Percentiles rank a stretch among this genome's conserved stretches.
These are phyloP conservation scores for Hippoglossus hippoglossus DNA, from an alignment of 2,797 vertebrate species.

Conservation along the genomic window DNA sequence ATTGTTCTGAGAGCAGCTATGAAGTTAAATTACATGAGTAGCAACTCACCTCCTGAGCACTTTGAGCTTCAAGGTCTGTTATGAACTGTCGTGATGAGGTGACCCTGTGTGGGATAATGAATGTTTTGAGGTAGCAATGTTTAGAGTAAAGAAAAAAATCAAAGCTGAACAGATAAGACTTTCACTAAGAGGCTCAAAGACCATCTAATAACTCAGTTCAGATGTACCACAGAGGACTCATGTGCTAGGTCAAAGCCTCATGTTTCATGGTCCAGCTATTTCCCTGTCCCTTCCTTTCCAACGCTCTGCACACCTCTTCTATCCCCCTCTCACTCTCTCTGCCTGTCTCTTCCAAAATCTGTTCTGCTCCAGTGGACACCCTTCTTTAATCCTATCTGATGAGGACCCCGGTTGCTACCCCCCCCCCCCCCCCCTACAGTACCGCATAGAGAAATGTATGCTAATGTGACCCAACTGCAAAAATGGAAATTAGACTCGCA, in stretches of 20 bases:
- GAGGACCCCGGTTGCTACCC: slow-evolving; percentile 57
- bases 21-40: slow-evolving; percentile 40
- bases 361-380: slow-evolving; percentile 62
- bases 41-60: slow-evolving; percentile 20
- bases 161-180: slow-evolving; percentile 17
- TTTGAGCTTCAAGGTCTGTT: slow-evolving; percentile 20
- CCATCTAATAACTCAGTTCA: slow-evolving; percentile 37
- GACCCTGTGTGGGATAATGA: not conserved
- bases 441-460: slow-evolving; percentile 65
- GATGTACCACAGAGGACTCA: slow-evolving; percentile 33
- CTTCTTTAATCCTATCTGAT: slow-evolving; percentile 78
- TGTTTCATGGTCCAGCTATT: slow-evolving; percentile 46
- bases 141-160: slow-evolving; percentile 37
- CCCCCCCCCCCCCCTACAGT: not conserved
- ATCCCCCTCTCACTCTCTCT: slow-evolving; percentile 23
- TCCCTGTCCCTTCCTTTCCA: slow-evolving; percentile 24
- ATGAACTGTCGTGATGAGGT: not conserved
- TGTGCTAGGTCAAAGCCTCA: slow-evolving; percentile 3
- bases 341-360: slow-evolving; percentile 63
- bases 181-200: slow-evolving; percentile 30
- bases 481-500: slow-evolving; percentile 68
- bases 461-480: slow-evolving; percentile 73
- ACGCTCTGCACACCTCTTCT: slow-evolving; percentile 28
- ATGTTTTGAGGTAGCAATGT: slow-evolving; percentile 5
- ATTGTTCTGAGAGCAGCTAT: slow-evolving; percentile 40